Evolutionary conservation across 2,888 invertebrate species (phyloP).

Genomic region (Acronicta psi): DNA sequence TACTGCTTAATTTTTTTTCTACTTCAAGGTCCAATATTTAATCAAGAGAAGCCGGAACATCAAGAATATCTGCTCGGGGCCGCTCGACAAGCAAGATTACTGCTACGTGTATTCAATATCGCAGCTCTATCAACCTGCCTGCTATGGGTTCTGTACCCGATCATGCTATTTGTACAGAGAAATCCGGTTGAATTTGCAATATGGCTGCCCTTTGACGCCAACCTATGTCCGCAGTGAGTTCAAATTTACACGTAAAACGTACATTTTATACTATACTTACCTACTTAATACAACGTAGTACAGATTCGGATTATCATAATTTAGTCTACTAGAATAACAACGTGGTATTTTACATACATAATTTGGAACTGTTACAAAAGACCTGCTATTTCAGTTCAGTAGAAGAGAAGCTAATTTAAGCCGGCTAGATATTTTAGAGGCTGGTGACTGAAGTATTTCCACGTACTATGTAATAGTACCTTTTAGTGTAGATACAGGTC

Average conservation of each 20-base stretch:
- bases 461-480: no score
- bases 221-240: conserved; percentile 68
- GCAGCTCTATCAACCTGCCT: conserved; percentile 66
- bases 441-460: no score
- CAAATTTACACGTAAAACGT: conserved; percentile 36
- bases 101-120: conserved; percentile 63
- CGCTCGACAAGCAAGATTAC: conserved; percentile 53
- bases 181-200: conserved; percentile 69
- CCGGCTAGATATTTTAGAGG: neutral
- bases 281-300: conserved; percentile 31
- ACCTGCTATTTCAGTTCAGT: conserved; percentile 27
- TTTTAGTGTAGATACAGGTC: no score
- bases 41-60: conserved; percentile 65
- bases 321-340: conserved; percentile 23
- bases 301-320: conserved; percentile 44
- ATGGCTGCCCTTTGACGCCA: conserved; percentile 74
- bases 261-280: conserved; percentile 27
- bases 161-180: conserved; percentile 64
- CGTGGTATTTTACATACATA: conserved; percentile 24
- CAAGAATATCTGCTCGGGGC: conserved; percentile 56
- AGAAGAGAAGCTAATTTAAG: conserved; percentile 10
- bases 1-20: conserved; percentile 13
- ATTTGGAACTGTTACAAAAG: conserved; percentile 14
- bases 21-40: conserved; percentile 56
- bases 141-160: conserved; percentile 69